phyloP scores from a whole-genome alignment of 2,113 vertebrate genomes.

The Semnornis frantzii region DNA sequence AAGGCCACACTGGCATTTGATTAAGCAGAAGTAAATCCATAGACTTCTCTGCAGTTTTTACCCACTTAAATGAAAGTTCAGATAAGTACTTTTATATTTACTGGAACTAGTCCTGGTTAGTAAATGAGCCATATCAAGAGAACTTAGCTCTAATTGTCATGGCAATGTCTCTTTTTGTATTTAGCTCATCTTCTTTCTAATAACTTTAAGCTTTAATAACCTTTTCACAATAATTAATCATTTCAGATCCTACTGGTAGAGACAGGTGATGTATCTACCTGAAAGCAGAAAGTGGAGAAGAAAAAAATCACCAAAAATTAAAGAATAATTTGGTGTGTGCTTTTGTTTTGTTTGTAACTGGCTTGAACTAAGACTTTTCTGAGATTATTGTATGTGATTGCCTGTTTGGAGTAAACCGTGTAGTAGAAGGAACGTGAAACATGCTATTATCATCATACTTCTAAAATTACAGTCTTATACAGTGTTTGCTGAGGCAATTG shows the following conservation, averaged over 20 bases:
- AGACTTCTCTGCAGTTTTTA: background rate
- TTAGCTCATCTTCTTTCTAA: background rate
- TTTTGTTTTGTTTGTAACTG: background rate
- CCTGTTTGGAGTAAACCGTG: background rate
- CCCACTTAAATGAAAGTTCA: background rate
- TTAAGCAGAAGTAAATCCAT: background rate
- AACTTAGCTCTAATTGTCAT: background rate
- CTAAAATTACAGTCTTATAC: background rate
- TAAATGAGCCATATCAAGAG: background rate
- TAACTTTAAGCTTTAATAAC: background rate
- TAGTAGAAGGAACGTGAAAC: background rate
- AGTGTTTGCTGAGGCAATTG: background rate
- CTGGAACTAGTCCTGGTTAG: background rate
- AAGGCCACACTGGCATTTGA: background rate
- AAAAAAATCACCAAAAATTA: background rate
- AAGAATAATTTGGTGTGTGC: background rate
- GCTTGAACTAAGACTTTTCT: background rate
- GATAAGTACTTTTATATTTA: background rate
- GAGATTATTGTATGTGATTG: background rate
- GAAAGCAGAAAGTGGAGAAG: background rate
- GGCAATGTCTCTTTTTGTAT: background rate
- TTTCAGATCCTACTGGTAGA: background rate
- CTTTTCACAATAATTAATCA: background rate
- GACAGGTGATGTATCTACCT: background rate
- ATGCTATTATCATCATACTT: background rate